Percentiles rank a stretch among this genome's conserved stretches.
Evolutionary conservation across 1,140 invertebrate genomes (phyloP).

Genomic region (Sminthurinus signatus): DNA sequence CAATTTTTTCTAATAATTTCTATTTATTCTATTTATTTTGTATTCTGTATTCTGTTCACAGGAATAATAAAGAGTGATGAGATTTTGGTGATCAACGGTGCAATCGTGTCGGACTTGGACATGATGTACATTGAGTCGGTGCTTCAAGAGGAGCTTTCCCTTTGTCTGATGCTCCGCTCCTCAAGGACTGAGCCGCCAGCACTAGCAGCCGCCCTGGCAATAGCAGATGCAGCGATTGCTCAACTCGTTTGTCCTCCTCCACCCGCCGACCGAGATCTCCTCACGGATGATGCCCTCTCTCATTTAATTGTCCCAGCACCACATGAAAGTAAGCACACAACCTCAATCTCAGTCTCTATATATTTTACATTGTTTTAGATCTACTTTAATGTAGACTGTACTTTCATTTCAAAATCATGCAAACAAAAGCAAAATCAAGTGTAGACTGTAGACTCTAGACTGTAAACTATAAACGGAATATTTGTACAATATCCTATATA

Average conservation of each 20-base stretch:
- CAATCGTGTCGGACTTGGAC: slow-evolving; percentile 93
- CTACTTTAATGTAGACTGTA: no score
- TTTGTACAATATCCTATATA: no score
- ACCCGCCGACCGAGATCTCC: slow-evolving; percentile 74
- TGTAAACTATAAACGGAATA: no score
- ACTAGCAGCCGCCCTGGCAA: slow-evolving; percentile 60
- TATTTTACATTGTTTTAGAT: no score
- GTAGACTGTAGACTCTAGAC: no score
- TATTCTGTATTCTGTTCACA: slow-evolving; percentile 44
- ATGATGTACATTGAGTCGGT: slow-evolving; percentile 93
- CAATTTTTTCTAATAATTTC: no score
- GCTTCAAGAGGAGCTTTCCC: slow-evolving; percentile 74
- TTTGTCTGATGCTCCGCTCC: slow-evolving; percentile 97
- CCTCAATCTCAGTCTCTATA: no score
- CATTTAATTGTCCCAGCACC: slow-evolving; percentile 92
- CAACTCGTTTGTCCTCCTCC: slow-evolving; percentile 91
- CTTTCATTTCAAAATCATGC: no score
- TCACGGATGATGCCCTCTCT: slow-evolving; percentile 92
- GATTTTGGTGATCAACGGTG: slow-evolving; percentile 97
- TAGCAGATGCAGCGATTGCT: slow-evolving; percentile 89
- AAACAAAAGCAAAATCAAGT: no score
- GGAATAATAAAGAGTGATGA: slow-evolving; percentile 95
- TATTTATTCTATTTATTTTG: not conserved
- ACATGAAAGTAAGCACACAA: slow-evolving; percentile 79
- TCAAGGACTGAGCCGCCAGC: slow-evolving; percentile 90